A percentile compares a stretch with the other conserved stretches of the same genome.
phyloP scores from a whole-genome alignment of 1,140 invertebrate genomes.

The Drosophila truncata region DNA sequence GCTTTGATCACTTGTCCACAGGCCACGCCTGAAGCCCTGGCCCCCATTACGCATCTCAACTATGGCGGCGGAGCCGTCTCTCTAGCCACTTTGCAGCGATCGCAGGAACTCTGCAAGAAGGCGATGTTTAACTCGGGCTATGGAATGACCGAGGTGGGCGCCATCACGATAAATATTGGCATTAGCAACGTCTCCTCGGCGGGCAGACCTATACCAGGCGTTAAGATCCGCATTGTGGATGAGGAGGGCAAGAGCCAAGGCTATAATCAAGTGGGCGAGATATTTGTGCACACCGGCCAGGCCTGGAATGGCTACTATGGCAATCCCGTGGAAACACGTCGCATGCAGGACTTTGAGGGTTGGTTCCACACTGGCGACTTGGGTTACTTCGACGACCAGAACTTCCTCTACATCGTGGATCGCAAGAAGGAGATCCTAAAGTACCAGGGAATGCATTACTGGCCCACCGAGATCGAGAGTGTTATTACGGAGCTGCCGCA shows the following conservation, averaged over 20 bases:
- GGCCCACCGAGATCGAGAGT: constrained; percentile 76
- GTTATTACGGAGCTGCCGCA: constrained; percentile 55
- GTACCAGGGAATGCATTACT: constrained; percentile 86
- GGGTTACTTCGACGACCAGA: constrained; percentile 89
- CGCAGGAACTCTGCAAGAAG: constrained; percentile 55
- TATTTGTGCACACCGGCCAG: constrained; percentile 76
- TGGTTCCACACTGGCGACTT: constrained; percentile 92
- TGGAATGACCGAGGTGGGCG: constrained; percentile 67
- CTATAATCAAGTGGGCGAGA: constrained; percentile 83
- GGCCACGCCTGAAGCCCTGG: constrained; percentile 51
- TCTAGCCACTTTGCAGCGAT: constrained; percentile 37
- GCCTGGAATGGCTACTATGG: constrained; percentile 86
- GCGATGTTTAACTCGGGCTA: constrained; percentile 64
- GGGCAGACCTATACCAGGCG: constrained; percentile 53
- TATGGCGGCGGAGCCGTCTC: constrained; percentile 62
- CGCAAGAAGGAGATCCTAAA: constrained; percentile 92
- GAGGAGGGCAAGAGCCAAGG: constrained; percentile 69
- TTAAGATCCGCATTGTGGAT: constrained; percentile 65
- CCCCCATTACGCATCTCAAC: constrained; percentile 51
- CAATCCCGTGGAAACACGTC: constrained; percentile 87
- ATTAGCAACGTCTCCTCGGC: constrained; percentile 57
- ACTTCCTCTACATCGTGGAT: constrained; percentile 90
- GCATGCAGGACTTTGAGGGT: constrained; percentile 87
- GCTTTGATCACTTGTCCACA: constrained; percentile 52
- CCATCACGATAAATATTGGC: constrained; percentile 61